These are phyloP conservation scores for Gadus macrocephalus DNA, from an alignment of 2,113 vertebrate species.

Conservation along the genomic window DNA sequence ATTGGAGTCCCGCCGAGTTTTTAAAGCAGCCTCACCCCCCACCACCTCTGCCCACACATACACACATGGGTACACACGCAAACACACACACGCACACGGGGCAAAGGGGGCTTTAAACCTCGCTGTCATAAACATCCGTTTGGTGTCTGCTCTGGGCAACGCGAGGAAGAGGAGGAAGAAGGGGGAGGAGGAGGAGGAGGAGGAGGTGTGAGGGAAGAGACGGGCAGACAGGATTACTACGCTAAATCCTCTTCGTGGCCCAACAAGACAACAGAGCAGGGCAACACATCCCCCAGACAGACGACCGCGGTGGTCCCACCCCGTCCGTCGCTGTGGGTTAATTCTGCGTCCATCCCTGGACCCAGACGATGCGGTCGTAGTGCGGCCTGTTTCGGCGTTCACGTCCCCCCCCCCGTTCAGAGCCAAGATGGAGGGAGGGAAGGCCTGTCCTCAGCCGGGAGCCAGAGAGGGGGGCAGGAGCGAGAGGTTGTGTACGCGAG, in stretches of 20 bases:
- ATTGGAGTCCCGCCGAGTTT: constrained; percentile 50
- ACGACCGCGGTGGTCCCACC: no score
- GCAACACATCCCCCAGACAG: no score
- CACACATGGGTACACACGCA: constrained; percentile 25
- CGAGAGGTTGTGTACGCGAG: constrained; percentile 42
- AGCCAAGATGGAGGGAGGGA: constrained; percentile 49
- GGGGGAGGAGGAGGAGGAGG: not conserved
- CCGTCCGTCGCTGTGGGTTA: no score
- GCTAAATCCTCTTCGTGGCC: no score
- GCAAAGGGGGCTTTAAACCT: constrained; percentile 42
- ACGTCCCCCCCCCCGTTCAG: not conserved
- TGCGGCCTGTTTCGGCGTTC: constrained; percentile 16
- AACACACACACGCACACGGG: constrained; percentile 18
- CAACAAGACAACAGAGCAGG: no score
- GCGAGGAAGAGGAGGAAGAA: constrained; percentile 17
- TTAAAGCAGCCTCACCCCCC: constrained; percentile 57
- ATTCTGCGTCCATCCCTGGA: constrained; percentile 10
- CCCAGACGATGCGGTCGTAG: constrained; percentile 49
- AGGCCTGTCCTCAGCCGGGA: not conserved
- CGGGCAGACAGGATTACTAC: no score
- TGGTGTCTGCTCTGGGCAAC: constrained; percentile 6
- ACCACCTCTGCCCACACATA: constrained; percentile 24
- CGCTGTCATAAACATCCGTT: constrained; percentile 27
- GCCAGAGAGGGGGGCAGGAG: constrained; percentile 40
- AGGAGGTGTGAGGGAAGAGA: constrained; percentile 1